Base-by-base conservation (phyloP, 2,113 vertebrate species). In the Euleptes europaea region DNA sequence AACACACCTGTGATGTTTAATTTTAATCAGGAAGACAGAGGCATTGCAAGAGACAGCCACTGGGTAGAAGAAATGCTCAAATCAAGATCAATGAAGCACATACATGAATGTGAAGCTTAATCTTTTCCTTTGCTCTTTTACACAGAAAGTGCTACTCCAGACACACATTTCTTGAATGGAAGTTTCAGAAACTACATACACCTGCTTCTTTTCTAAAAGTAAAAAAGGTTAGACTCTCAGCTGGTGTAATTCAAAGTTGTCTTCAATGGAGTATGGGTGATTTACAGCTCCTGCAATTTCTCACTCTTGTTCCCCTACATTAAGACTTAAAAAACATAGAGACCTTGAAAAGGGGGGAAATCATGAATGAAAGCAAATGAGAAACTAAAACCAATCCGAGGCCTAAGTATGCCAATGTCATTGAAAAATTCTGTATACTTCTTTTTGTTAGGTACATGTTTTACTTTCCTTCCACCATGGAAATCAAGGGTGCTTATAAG, bases 1-100 rank as follows among this genome's bases (percentile, higher is more conserved):
- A 86, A 92, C 92, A 90, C 88, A 94, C 92, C 96, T 94, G 88
- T 92, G 91, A 92, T 94, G 94, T 95, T 96, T 96, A 90, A 95
- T 95, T 95, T 96, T 95, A 83, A 95, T 80, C 90, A 94, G 86
- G 93, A 88, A 96, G 91, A 76, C 93, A 31, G 79, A 95, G 88
- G 75, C 92, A 87, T 90, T 90, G 91, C 82, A 84, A 79, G 88
- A 95, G 91, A 94, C 88, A 92, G 95, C 95, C 91, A 13, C 11
- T 74, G 91, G 96, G 95, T 93, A 95, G 79, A 1, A 87, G 93
- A 82, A 89, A 84, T 86, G 89, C 91, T 94, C 33, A 33, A 93
- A 93, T 89, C 88, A 38, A 51, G 80, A 92, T 85, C 86, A 87
- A 87, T 0, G 79, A 93, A 90, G 89, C 83, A 87, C 85, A 60